Conservation (phyloP, 2,797 vertebrate species). For the Gephyroberyx darwinii region DNA sequence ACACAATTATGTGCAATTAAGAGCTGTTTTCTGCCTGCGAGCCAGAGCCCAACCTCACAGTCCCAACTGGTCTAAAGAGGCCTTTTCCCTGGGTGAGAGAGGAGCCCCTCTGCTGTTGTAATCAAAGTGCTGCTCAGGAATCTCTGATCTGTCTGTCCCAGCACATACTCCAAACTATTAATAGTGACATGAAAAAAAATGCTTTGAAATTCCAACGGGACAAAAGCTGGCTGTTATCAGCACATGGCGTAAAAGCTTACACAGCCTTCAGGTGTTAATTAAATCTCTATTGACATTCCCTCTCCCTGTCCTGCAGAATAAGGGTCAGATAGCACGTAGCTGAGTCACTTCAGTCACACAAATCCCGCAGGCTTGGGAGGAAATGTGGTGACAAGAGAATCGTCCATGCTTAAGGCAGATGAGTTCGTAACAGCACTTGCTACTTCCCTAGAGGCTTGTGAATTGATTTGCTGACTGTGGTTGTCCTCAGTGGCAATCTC, state of each 20-base stretch:
- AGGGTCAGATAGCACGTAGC: conserved; percentile 58
- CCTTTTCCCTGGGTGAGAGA: conserved; percentile 53
- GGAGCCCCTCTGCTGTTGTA: conserved; percentile 69
- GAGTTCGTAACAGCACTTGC: conserved; percentile 62
- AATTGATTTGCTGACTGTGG: conserved; percentile 78
- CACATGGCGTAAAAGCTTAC: conserved; percentile 66
- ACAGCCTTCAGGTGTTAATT: conserved; percentile 76
- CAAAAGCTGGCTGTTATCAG: conserved; percentile 69
- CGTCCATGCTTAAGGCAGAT: conserved; percentile 61
- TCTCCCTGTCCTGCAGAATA: conserved; percentile 66
- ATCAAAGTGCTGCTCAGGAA: conserved; percentile 75
- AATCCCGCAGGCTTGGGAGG: conserved; percentile 50
- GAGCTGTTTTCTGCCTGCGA: conserved; percentile 45
- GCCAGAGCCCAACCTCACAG: conserved; percentile 29
- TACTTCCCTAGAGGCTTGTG: conserved; percentile 63
- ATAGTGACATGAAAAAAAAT: conserved; percentile 65
- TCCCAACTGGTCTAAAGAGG: conserved; percentile 48
- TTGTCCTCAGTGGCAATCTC: conserved; percentile 70
- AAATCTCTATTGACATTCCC: conserved; percentile 74
- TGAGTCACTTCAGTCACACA: conserved; percentile 66
- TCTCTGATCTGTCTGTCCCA: conserved; percentile 69
- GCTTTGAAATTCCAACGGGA: conserved; percentile 63
- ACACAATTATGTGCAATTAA: conserved; percentile 63
- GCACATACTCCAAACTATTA: conserved; percentile 71
- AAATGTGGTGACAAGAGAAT: conserved; percentile 62